Conservation (phyloP, 2,113 vertebrate genomes). For the Carlito syrichta region DNA sequence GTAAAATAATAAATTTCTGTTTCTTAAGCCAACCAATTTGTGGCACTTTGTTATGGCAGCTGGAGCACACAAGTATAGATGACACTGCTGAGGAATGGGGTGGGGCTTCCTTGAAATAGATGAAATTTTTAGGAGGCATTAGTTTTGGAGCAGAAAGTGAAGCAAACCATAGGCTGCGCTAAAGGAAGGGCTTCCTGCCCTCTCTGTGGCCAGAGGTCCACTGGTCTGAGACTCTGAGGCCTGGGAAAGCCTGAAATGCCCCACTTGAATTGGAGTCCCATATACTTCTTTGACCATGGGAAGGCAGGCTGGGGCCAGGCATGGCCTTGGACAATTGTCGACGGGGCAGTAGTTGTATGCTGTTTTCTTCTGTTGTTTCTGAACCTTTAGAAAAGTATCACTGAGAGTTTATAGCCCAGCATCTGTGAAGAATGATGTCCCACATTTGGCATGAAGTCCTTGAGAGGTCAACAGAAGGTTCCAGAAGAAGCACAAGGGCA, state of each 20-base stretch:
- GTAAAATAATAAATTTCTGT: neutral
- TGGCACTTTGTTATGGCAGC: neutral
- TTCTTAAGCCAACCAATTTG: neutral
- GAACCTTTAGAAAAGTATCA: neutral
- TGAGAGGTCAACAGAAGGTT: neutral
- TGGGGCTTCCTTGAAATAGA: neutral
- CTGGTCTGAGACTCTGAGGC: neutral
- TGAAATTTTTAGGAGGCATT: neutral
- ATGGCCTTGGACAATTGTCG: neutral
- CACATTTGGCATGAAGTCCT: neutral
- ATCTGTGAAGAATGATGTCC: neutral
- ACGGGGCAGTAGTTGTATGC: accelerated
- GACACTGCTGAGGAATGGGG: accelerated
- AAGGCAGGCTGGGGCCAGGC: neutral
- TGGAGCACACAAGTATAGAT: neutral
- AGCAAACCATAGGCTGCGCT: neutral
- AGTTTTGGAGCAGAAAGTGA: neutral
- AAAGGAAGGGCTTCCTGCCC: neutral
- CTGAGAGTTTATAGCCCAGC: neutral
- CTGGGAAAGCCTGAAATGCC: neutral
- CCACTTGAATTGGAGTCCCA: neutral
- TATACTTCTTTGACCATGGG: accelerated
- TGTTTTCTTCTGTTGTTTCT: neutral
- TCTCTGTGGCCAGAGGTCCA: neutral
- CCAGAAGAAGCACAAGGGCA: neutral